Percentiles rank a stretch among this genome's conserved stretches.
Evolutionary conservation across 1,140 invertebrate species (phyloP).

Genomic region (Cephus cinctus): DNA sequence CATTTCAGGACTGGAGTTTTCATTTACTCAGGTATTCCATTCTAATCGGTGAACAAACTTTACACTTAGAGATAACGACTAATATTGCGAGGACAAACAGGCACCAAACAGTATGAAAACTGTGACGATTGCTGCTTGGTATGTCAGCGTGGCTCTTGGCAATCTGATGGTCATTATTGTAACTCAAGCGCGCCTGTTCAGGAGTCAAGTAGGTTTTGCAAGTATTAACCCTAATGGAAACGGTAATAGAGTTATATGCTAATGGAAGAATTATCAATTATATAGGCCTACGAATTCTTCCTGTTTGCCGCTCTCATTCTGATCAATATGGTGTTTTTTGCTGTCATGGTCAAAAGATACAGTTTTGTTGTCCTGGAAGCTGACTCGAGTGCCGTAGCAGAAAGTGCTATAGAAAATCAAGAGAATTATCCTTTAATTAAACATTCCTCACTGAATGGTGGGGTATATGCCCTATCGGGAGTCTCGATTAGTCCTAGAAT

Average conservation of each 20-base stretch:
- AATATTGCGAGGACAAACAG: slow-evolving; percentile 2
- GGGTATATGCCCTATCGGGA: too few relatives aligned
- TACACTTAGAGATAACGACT: neutral
- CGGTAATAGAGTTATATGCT: neutral
- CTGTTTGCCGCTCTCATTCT: slow-evolving; percentile 82
- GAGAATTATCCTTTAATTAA: neutral
- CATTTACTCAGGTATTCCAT: slow-evolving; percentile 63
- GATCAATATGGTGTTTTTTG: slow-evolving; percentile 76
- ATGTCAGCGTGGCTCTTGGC: slow-evolving; percentile 52
- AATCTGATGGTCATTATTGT: slow-evolving; percentile 53
- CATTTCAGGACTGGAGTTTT: slow-evolving; percentile 68
- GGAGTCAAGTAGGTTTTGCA: slow-evolving; percentile 28
- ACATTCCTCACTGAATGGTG: too few relatives aligned
- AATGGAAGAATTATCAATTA: neutral
- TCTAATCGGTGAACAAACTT: too few relatives aligned
- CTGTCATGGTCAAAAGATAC: slow-evolving; percentile 68
- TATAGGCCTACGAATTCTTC: slow-evolving; percentile 78
- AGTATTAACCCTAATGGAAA: too few relatives aligned
- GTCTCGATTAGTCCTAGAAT: too few relatives aligned
- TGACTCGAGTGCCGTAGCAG: slow-evolving; percentile 11
- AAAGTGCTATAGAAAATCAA: neutral
- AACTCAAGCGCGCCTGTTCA: slow-evolving; percentile 36
- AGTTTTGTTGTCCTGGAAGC: slow-evolving; percentile 54
- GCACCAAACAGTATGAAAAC: slow-evolving; percentile 52
- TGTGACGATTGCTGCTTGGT: slow-evolving; percentile 53